A percentile compares a stretch with the other conserved stretches of the same genome.
Evolutionary conservation across 2,113 vertebrate species (phyloP).

Genomic region (Atrichornis clamosus): DNA sequence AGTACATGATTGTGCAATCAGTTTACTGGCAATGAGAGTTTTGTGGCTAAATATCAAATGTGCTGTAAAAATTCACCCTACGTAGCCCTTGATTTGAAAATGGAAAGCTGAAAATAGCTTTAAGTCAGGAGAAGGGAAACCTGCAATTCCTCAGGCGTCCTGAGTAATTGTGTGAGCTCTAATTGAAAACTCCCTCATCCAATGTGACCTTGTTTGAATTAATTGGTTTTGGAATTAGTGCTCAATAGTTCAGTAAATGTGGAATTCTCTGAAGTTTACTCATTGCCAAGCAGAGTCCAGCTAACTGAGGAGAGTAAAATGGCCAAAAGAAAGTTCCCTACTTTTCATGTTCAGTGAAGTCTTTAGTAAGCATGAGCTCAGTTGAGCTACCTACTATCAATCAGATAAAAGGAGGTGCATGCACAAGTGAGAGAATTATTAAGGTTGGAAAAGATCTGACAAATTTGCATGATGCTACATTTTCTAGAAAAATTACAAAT

Average conservation of each 20-base stretch:
- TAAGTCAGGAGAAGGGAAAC: neutral
- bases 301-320: neutral
- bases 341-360: neutral
- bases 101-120: slow-evolving; percentile 10
- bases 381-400: neutral
- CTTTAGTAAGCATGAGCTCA: neutral
- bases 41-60: neutral
- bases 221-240: slow-evolving; percentile 42
- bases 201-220: slow-evolving; percentile 41
- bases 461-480: neutral
- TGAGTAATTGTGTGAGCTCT: neutral
- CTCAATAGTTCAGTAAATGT: neutral
- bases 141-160: slow-evolving; percentile 7
- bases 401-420: neutral
- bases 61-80: neutral
- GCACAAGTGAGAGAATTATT: neutral
- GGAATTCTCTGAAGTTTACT: slow-evolving; percentile 18
- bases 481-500: neutral
- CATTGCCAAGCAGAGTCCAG: neutral
- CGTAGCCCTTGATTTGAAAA: neutral
- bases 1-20: neutral
- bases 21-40: neutral
- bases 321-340: neutral
- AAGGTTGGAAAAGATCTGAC: neutral
- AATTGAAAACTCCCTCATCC: slow-evolving; percentile 48